These are phyloP conservation scores for Anarrhichthys ocellatus DNA, from an alignment of 2,113 vertebrate species.

Conservation along the genomic window DNA sequence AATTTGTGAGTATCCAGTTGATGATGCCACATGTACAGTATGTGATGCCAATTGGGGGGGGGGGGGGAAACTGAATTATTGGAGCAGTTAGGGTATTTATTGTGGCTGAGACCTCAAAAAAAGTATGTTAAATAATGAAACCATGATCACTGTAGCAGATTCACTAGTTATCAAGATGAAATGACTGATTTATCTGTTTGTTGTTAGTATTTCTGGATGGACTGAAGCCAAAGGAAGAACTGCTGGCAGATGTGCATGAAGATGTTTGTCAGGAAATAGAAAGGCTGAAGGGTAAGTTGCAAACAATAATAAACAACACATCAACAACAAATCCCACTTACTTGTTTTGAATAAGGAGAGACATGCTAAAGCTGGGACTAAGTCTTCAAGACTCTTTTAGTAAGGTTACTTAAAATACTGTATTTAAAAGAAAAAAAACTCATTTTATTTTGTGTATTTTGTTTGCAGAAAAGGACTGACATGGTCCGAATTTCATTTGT, in stretches of 20 bases:
- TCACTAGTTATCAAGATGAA: background rate
- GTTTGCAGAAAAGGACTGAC: slow-evolving; percentile 60
- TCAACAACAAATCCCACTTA: background rate
- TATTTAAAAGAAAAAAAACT: background rate
- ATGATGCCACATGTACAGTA: background rate
- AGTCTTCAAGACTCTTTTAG: background rate
- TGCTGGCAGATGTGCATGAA: slow-evolving; percentile 83
- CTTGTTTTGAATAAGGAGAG: background rate
- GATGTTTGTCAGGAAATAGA: slow-evolving; percentile 84
- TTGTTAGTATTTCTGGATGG: slow-evolving; percentile 91
- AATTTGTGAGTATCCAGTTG: slow-evolving; percentile 78
- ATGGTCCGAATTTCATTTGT: background rate
- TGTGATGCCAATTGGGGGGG: background rate
- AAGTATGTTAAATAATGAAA: background rate
- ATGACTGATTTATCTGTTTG: background rate
- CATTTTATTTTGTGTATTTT: slow-evolving; percentile 18
- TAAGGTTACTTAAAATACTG: background rate
- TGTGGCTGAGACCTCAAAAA: background rate
- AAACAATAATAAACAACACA: background rate
- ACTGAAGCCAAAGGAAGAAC: slow-evolving; percentile 85
- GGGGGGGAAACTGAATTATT: too few relatives aligned
- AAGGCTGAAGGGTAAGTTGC: slow-evolving; percentile 77
- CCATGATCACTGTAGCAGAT: background rate
- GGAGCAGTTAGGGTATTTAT: background rate
- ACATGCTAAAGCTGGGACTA: background rate